Evolutionary conservation across 2,797 vertebrate species (phyloP).

Genomic region (Brachymystax lenok): DNA sequence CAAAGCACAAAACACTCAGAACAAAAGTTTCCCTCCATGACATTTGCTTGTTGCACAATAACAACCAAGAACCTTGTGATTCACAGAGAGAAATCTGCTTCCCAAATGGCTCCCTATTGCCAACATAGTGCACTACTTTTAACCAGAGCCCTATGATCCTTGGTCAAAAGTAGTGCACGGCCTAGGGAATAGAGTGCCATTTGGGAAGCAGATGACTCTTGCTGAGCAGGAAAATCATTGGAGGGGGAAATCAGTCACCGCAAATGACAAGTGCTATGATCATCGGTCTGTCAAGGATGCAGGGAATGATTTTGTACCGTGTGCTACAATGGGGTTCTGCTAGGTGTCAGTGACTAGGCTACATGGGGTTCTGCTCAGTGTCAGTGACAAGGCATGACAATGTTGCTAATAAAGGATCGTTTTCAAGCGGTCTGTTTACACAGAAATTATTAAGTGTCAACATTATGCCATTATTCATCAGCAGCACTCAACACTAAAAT

Average conservation of each 20-base stretch:
- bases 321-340: background rate
- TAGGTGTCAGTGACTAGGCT: no score
- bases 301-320: conserved; percentile 26
- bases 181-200: no score
- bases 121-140: no score
- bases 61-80: background rate
- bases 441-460: conserved; percentile 12
- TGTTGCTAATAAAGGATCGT: background rate
- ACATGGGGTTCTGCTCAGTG: conserved; percentile 11
- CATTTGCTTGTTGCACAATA: background rate
- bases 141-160: no score
- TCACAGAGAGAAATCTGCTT: background rate
- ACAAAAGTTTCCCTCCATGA: no score
- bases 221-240: conserved; percentile 4
- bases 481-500: no score
- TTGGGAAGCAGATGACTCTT: background rate
- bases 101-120: no score
- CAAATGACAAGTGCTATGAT: conserved; percentile 17
- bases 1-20: no score
- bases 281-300: conserved; percentile 13
- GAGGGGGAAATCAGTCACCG: conserved; percentile 21
- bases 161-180: no score
- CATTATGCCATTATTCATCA: background rate
- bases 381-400: background rate
- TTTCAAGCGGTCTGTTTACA: conserved; percentile 7